Percentiles rank a stretch among this genome's conserved stretches.
Conservation (phyloP, 1,140 invertebrate genomes). For the Lithobius niger region DNA sequence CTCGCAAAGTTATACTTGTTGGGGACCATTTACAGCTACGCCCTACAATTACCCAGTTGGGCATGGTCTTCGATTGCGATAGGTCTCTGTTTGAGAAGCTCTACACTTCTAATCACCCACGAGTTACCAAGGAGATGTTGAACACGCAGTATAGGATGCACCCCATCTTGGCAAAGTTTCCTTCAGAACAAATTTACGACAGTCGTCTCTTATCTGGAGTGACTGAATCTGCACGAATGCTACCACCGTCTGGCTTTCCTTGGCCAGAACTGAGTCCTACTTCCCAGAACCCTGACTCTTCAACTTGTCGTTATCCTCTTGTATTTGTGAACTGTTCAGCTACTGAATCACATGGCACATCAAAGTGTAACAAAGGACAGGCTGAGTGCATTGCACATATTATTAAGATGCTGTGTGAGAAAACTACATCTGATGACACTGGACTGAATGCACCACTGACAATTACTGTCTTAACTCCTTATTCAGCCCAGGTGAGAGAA, state of each 20-base stretch:
- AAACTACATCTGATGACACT: background rate
- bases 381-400: background rate
- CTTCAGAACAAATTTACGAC: constrained; percentile 62
- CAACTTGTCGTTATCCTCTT: too few species aligned
- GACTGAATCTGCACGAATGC: background rate
- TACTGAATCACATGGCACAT: background rate
- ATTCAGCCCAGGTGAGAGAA: constrained; percentile 5
- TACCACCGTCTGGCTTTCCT: background rate
- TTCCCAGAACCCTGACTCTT: too few species aligned
- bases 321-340: background rate
- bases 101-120: constrained; percentile 20
- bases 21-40: constrained; percentile 79
- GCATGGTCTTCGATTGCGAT: constrained; percentile 15
- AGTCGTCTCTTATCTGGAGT: constrained; percentile 38
- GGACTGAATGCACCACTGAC: background rate
- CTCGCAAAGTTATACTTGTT: constrained; percentile 63
- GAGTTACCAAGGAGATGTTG: constrained; percentile 37
- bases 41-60: constrained; percentile 47
- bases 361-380: background rate
- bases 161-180: constrained; percentile 54
- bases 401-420: background rate
- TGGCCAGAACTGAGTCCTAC: constrained; percentile 7
- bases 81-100: constrained; percentile 37
- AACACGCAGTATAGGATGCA: constrained; percentile 78
- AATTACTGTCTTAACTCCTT: constrained; percentile 11